A percentile compares a stretch with the other conserved stretches of the same genome.
Conservation (phyloP, 64 coral and sea anemone genomes). For the Trachythela sp. region DNA sequence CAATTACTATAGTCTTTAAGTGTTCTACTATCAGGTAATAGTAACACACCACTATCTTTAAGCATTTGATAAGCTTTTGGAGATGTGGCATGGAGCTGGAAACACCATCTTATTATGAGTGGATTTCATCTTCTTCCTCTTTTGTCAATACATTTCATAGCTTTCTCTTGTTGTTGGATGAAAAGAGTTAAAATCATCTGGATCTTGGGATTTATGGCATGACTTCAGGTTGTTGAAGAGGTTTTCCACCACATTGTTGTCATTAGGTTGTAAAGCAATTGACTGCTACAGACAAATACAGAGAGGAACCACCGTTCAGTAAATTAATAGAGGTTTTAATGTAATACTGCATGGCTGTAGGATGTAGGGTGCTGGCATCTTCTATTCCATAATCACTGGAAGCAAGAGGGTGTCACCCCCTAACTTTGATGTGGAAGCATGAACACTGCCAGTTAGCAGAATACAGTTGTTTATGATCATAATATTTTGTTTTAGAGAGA, state of each 20-base stretch:
- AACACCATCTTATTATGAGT: constrained; percentile 47
- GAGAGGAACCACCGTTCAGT: too few relatives aligned
- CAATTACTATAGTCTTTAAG: constrained; percentile 51
- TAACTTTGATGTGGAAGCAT: too few relatives aligned
- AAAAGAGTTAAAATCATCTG: constrained; percentile 40
- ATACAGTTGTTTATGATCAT: background rate
- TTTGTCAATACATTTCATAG: background rate
- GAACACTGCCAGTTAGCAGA: too few relatives aligned
- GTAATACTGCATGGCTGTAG: too few relatives aligned
- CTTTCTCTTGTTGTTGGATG: constrained; percentile 26
- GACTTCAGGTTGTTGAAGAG: constrained; percentile 3
- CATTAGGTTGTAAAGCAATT: background rate
- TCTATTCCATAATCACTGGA: background rate
- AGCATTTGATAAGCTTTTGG: constrained; percentile 41
- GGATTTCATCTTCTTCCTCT: constrained; percentile 50
- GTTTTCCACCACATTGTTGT: background rate
- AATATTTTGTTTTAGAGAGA: too few relatives aligned
- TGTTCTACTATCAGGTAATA: constrained; percentile 48
- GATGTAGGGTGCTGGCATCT: too few relatives aligned
- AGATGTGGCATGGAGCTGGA: constrained; percentile 40
- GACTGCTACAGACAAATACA: constrained; percentile 6
- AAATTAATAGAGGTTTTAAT: background rate
- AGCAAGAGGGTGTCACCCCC: too few relatives aligned
- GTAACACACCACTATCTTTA: constrained; percentile 34
- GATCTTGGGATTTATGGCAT: background rate